Conservation (phyloP, 1,140 invertebrate genomes). For the Sweltsa coloradensis region DNA sequence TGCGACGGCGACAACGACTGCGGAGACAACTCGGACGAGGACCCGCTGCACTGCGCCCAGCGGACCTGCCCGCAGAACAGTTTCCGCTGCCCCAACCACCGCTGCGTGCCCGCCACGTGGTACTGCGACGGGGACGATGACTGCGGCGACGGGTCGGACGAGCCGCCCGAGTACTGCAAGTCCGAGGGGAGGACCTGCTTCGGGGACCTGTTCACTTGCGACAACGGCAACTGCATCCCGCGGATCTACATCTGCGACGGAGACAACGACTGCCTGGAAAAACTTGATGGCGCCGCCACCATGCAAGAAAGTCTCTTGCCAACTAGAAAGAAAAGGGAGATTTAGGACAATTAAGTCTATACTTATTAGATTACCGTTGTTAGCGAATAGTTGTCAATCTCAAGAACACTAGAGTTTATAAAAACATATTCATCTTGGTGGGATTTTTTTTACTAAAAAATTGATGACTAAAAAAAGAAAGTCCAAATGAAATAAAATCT, state of each 20-base stretch:
- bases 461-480: too few species aligned
- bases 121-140: conserved; percentile 85
- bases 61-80: conserved; percentile 83
- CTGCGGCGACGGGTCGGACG: conserved; percentile 79
- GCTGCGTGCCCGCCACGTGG: conserved; percentile 82
- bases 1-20: conserved; percentile 93
- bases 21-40: conserved; percentile 91
- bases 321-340: too few species aligned
- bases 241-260: conserved; percentile 93
- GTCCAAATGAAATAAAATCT: too few species aligned
- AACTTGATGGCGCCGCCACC: conserved; percentile 75
- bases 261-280: conserved; percentile 88
- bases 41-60: conserved; percentile 76
- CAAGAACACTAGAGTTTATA: too few species aligned
- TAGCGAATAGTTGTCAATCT: too few species aligned
- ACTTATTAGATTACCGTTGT: too few species aligned
- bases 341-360: too few species aligned
- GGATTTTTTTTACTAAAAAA: too few species aligned
- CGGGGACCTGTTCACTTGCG: conserved; percentile 88
- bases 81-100: conserved; percentile 75
- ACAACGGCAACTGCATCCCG: conserved; percentile 94
- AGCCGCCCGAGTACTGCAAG: conserved; percentile 83
- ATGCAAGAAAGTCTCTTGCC: too few species aligned
- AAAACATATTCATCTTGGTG: too few species aligned
- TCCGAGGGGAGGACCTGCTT: conserved; percentile 83